phyloP scores from a whole-genome alignment of 2,113 vertebrate species.

The Falco punctatus region DNA sequence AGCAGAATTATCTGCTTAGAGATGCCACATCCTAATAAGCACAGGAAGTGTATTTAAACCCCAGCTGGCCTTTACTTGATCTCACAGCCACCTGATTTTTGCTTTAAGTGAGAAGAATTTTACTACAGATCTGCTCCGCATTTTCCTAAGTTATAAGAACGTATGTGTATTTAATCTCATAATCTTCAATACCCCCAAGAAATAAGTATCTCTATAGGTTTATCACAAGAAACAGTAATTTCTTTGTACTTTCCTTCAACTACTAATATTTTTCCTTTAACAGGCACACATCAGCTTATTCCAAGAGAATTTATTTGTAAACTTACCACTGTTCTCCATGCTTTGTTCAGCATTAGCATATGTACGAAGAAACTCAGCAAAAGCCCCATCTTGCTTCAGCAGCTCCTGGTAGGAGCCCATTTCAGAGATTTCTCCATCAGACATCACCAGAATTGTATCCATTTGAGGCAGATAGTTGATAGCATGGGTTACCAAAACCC shows the following conservation, averaged over 20 bases:
- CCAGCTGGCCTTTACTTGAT: neutral
- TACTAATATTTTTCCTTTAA: neutral
- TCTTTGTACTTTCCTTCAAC: neutral
- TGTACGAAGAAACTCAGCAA: slow-evolving; percentile 88
- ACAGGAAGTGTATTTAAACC: neutral
- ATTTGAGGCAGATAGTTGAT: slow-evolving; percentile 89
- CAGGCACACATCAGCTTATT: neutral
- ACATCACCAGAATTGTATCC: slow-evolving; percentile 90
- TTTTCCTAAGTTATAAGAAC: neutral
- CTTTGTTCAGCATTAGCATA: slow-evolving; percentile 84
- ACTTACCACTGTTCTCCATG: slow-evolving; percentile 42
- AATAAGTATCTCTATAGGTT: neutral
- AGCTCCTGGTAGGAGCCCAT: slow-evolving; percentile 92
- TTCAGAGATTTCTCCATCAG: slow-evolving; percentile 92
- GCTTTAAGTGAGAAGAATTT: neutral
- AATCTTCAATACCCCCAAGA: neutral
- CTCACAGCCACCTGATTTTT: neutral
- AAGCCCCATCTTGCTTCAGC: slow-evolving; percentile 85
- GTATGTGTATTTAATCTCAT: neutral
- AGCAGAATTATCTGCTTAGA: neutral
- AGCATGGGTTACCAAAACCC: slow-evolving; percentile 91
- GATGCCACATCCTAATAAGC: neutral
- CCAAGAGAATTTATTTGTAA: neutral
- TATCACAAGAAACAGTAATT: neutral
- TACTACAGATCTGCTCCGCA: neutral